phyloP scores from a whole-genome alignment of 1,140 invertebrate species.

The Alviniconcha marisindica region DNA sequence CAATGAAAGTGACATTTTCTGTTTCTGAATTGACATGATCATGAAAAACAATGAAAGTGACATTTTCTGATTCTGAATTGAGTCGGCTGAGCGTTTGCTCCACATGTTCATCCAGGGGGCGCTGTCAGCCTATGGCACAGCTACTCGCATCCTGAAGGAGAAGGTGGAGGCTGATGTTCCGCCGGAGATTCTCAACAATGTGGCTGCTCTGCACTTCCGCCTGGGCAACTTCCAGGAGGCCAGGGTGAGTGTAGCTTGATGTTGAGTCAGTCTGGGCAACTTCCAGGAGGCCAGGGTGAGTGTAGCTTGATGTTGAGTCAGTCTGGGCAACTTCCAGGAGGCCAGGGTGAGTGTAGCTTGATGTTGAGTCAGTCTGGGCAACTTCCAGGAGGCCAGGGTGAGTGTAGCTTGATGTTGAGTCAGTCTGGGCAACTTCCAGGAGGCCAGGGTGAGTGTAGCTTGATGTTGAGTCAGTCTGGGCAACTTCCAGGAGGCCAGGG shows the following conservation, averaged over 20 bases:
- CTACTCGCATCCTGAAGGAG: slow-evolving; percentile 94
- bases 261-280: slow-evolving; percentile 79
- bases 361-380: slow-evolving; percentile 79
- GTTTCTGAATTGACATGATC: too few relatives aligned
- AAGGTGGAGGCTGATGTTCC: slow-evolving; percentile 96
- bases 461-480: too few relatives aligned
- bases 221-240: slow-evolving; percentile 76
- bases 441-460: too few relatives aligned
- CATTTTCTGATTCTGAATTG: too few relatives aligned
- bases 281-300: slow-evolving; percentile 76
- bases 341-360: slow-evolving; percentile 75
- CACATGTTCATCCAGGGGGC: slow-evolving; percentile 78
- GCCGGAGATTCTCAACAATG: slow-evolving; percentile 98
- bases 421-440: too few relatives aligned
- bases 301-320: too few relatives aligned
- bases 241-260: slow-evolving; percentile 73
- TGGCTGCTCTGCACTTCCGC: slow-evolving; percentile 93
- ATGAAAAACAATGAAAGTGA: too few relatives aligned
- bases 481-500: too few relatives aligned
- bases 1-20: too few relatives aligned
- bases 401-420: too few relatives aligned
- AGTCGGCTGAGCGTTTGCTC: too few relatives aligned
- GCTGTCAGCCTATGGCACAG: slow-evolving; percentile 94
- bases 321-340: slow-evolving; percentile 76
- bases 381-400: slow-evolving; percentile 76